Conservation (phyloP, 2,888 invertebrate genomes). For the Epinotia bilunana region DNA sequence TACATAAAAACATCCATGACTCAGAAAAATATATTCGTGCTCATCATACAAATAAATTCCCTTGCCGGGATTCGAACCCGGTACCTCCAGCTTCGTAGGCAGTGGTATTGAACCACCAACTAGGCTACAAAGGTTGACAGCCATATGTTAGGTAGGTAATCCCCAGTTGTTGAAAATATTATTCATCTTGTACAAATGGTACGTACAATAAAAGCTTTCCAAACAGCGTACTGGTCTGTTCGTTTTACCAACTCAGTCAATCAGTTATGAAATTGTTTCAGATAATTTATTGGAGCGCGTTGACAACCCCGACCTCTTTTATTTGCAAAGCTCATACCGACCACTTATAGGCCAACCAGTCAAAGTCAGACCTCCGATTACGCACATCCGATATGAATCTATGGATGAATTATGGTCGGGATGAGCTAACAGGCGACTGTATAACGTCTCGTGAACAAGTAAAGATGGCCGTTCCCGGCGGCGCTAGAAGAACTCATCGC, state of each 20-base stretch:
- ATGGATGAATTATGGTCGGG: neutral
- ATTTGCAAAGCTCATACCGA: neutral
- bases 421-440: neutral
- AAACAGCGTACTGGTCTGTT: too few species aligned
- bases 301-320: neutral
- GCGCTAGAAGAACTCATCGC: neutral
- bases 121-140: too few species aligned
- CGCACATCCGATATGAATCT: neutral
- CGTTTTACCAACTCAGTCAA: neutral
- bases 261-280: neutral
- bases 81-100: too few species aligned
- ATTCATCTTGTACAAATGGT: neutral
- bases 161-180: neutral
- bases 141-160: neutral
- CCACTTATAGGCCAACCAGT: neutral
- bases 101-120: too few species aligned
- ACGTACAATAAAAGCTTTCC: neutral
- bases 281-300: constrained; percentile 4
- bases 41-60: too few species aligned
- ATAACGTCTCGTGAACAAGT: neutral
- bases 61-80: too few species aligned
- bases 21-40: too few species aligned
- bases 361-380: neutral
- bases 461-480: neutral
- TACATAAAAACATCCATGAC: too few species aligned